These are phyloP conservation scores for Vombatus ursinus DNA, from an alignment of 2,113 vertebrate species.

Conservation along the genomic window DNA sequence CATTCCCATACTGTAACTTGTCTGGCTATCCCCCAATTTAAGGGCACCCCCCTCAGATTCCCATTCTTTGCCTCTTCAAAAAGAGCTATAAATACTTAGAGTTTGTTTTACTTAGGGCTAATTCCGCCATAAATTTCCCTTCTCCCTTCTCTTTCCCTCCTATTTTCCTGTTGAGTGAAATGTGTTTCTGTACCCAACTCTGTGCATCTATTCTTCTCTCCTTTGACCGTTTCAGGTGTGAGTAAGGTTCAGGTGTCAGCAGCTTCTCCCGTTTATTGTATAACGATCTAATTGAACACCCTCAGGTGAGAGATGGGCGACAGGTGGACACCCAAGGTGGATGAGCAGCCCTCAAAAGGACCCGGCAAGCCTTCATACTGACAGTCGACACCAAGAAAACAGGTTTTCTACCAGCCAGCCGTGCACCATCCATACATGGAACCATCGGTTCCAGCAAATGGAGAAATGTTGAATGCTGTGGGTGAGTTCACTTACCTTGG, in stretches of 20 bases:
- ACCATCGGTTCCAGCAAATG: background rate
- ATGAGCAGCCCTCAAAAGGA: background rate
- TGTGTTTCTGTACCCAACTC: no score
- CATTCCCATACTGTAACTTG: no score
- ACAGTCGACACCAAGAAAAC: background rate
- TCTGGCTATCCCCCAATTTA: no score
- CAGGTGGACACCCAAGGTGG: background rate
- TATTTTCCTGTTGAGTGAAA: no score
- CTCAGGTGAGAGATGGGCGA: background rate
- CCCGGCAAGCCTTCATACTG: background rate
- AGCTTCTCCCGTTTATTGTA: background rate
- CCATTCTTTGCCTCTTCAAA: no score
- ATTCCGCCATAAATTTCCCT: no score
- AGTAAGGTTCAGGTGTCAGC: background rate
- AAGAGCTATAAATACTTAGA: no score
- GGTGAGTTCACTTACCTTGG: background rate
- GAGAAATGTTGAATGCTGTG: no score
- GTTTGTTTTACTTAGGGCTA: no score
- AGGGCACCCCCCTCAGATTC: no score
- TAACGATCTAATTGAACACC: no score
- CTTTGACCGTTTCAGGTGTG: background rate
- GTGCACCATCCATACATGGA: background rate
- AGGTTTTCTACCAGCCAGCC: background rate
- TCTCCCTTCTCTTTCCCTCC: no score
- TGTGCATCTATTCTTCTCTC: background rate